These are phyloP conservation scores for Coturnix japonica DNA, from an alignment of 2,113 vertebrate genomes.

Conservation along the genomic window DNA sequence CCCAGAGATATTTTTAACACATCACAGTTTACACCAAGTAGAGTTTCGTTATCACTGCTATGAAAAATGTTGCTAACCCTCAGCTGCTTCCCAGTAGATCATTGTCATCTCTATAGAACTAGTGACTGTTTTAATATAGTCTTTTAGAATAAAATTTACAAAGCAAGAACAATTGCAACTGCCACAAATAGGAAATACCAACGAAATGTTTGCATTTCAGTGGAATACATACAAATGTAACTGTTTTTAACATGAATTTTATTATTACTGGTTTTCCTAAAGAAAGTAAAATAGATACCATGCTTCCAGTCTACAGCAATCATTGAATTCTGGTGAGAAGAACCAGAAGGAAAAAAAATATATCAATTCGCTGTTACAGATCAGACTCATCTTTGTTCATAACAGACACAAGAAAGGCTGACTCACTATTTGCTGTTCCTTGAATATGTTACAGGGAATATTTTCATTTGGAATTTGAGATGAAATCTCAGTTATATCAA, in stretches of 20 bases:
- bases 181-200: background rate
- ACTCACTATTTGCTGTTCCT: background rate
- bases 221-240: background rate
- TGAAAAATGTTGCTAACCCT: background rate
- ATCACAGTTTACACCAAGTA: background rate
- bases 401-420: background rate
- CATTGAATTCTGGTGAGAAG: background rate
- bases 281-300: background rate
- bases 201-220: background rate
- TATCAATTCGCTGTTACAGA: background rate
- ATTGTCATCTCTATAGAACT: background rate
- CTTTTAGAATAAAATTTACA: background rate
- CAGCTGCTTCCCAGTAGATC: background rate
- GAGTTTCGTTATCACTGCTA: background rate
- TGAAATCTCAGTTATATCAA: background rate
- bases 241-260: background rate
- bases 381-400: background rate
- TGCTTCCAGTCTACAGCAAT: background rate
- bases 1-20: background rate
- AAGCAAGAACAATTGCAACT: background rate
- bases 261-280: background rate
- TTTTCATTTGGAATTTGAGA: background rate
- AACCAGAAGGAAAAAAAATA: background rate
- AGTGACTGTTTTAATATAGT: background rate
- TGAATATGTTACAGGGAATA: background rate